phyloP scores from a whole-genome alignment of 1,140 invertebrate genomes.

The Papilio aristodemus region DNA sequence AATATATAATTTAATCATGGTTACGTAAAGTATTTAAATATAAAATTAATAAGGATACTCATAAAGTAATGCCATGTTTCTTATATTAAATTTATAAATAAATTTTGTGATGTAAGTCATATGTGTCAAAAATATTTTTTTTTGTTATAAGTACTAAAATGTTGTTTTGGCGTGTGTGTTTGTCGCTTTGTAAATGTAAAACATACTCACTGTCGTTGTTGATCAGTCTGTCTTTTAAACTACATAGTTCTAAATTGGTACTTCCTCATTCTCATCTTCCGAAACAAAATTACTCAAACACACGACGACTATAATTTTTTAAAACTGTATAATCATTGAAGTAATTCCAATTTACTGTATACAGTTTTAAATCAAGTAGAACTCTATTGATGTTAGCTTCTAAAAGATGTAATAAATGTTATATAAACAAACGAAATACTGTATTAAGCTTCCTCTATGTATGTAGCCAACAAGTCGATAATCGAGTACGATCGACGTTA shows the following conservation, averaged over 20 bases:
- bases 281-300: no score
- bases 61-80: not conserved
- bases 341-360: not conserved
- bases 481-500: conserved; percentile 52
- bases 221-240: no score
- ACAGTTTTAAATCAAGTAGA: conserved; percentile 18
- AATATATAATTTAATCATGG: not conserved
- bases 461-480: conserved; percentile 59
- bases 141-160: no score
- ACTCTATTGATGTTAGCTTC: conserved; percentile 9
- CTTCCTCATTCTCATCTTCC: no score
- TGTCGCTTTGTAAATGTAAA: no score
- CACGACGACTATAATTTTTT: no score
- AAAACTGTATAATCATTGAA: not conserved
- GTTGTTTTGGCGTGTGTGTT: no score
- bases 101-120: no score
- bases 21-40: conserved; percentile 3
- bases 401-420: conserved; percentile 7
- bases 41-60: not conserved
- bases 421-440: conserved; percentile 14
- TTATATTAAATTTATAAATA: no score
- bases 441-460: conserved; percentile 10
- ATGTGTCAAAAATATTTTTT: no score
- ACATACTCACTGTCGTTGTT: no score
- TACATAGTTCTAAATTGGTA: no score